These are phyloP conservation scores for Dicentrarchus labrax DNA, from an alignment of 2,113 vertebrate species.

Conservation along the genomic window DNA sequence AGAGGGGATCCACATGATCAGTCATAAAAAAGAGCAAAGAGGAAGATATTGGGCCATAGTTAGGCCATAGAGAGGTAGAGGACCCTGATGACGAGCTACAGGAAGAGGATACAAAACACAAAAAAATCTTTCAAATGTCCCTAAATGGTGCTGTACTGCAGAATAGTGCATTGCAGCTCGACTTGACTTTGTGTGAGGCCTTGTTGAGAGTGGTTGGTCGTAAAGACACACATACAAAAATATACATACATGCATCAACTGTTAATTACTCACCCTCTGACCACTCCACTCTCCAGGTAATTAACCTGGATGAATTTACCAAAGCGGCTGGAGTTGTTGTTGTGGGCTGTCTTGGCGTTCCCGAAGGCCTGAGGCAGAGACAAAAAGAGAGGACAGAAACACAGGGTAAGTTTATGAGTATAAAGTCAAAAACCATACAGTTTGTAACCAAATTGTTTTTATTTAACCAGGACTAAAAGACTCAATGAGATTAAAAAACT, in stretches of 20 bases:
- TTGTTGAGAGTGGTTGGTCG: background rate
- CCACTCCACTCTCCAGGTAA: conserved; percentile 95
- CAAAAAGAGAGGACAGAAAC: conserved; percentile 27
- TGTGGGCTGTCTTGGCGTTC: conserved; percentile 98
- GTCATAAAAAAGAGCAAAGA: conserved; percentile 35
- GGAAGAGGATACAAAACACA: conserved; percentile 7
- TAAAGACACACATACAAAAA: background rate
- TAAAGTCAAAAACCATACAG: background rate
- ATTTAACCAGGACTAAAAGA: too few relatives aligned
- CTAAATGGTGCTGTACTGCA: background rate
- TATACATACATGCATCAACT: background rate
- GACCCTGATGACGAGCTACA: background rate
- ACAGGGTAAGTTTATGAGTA: background rate
- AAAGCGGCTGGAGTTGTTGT: conserved; percentile 99
- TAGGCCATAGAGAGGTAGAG: background rate
- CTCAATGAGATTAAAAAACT: too few relatives aligned
- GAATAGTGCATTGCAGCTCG: background rate
- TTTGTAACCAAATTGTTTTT: background rate
- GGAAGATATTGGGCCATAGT: conserved; percentile 3
- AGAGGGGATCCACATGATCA: conserved; percentile 49
- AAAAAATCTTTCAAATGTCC: background rate
- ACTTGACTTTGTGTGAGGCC: background rate
- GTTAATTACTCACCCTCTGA: conserved; percentile 91
- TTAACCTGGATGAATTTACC: conserved; percentile 99
- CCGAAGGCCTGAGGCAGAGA: conserved; percentile 89